Conservation (phyloP, 2,797 vertebrate genomes). For the Aplochiton taeniatus region DNA sequence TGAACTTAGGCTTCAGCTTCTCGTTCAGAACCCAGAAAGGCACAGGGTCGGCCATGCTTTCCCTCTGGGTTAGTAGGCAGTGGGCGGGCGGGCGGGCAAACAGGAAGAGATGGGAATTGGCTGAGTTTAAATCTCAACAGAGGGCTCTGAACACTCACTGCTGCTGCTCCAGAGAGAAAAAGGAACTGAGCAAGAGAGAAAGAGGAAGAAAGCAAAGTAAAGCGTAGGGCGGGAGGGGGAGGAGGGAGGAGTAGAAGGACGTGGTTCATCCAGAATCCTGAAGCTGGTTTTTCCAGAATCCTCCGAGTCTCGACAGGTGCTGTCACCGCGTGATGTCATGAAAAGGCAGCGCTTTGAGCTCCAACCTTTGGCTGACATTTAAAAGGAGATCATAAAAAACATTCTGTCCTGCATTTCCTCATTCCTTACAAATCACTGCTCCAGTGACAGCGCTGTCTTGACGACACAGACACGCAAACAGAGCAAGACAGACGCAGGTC, state of each 20-base stretch:
- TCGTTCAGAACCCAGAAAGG: constrained; percentile 68
- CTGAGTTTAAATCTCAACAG: background rate
- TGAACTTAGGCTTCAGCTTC: constrained; percentile 50
- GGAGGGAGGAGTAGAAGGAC: constrained; percentile 53
- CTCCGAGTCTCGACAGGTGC: constrained; percentile 37
- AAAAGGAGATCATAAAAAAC: no score
- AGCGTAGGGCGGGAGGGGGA: constrained; percentile 22
- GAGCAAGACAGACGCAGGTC: background rate
- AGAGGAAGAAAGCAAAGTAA: constrained; percentile 1
- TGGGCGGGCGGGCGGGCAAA: background rate
- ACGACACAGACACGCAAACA: constrained; percentile 32
- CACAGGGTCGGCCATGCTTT: constrained; percentile 52
- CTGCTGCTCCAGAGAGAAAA: background rate
- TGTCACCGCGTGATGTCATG: constrained; percentile 57
- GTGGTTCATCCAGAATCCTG: no score
- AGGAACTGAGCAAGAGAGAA: constrained; percentile 8
- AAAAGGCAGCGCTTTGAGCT: constrained; percentile 42
- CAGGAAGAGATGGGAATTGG: background rate
- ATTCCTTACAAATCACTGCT: constrained; percentile 9
- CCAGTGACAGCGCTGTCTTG: constrained; percentile 24
- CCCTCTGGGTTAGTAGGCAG: background rate
- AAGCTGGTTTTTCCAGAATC: constrained; percentile 69
- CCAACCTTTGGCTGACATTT: constrained; percentile 2
- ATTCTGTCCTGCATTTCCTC: constrained; percentile 27
- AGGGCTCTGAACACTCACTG: background rate